phyloP scores from a whole-genome alignment of 2,888 invertebrate species.

The Sussaba pulchella region DNA sequence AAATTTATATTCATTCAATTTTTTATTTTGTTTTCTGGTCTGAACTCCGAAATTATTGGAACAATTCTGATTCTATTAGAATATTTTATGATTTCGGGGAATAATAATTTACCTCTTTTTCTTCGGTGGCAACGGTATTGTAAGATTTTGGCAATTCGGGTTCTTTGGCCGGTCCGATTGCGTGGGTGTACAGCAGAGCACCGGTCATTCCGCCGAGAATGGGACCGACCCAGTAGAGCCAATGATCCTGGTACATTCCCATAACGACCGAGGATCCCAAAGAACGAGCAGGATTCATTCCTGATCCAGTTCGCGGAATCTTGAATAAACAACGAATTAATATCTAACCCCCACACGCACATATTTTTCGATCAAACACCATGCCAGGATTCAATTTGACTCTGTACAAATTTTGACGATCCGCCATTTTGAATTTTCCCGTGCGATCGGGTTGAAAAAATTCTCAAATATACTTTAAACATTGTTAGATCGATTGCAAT shows the following conservation, averaged over 20 bases:
- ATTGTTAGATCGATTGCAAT: too few species aligned
- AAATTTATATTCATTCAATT: conserved; percentile 6
- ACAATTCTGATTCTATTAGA: background rate
- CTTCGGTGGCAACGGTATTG: conserved; percentile 82
- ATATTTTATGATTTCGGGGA: conserved; percentile 11
- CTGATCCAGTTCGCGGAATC: conserved; percentile 91
- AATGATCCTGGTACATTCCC: conserved; percentile 91
- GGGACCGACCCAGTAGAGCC: conserved; percentile 97
- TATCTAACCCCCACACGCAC: too few species aligned
- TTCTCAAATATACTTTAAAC: too few species aligned
- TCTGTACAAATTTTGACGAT: too few species aligned
- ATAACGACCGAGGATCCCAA: conserved; percentile 94
- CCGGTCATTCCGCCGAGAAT: conserved; percentile 92
- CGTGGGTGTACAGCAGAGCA: conserved; percentile 90
- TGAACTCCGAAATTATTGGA: background rate
- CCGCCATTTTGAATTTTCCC: too few species aligned
- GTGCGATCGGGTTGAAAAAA: too few species aligned
- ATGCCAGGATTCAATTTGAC: too few species aligned
- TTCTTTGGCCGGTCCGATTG: conserved; percentile 81
- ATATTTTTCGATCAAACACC: background rate
- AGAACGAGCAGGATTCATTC: conserved; percentile 97
- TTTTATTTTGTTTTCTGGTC: background rate
- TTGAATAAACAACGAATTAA: too few species aligned
- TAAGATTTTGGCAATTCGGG: conserved; percentile 80
- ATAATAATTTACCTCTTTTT: conserved; percentile 82